Conservation (phyloP, 2,888 invertebrate species). For the Perizoma flavofasciatum region DNA sequence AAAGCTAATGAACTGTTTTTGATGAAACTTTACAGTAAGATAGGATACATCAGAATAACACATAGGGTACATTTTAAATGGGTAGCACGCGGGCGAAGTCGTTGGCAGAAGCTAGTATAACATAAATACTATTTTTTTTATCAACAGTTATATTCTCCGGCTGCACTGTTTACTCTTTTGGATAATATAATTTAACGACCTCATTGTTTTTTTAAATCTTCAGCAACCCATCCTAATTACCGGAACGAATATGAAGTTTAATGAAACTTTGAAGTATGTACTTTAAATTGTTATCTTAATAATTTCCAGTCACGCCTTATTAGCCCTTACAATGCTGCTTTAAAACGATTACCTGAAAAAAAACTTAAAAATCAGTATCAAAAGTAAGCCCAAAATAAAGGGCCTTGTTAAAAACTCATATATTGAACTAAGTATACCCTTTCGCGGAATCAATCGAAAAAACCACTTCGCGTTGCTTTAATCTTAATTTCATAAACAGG, state of each 20-base stretch:
- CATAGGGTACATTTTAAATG: too few species aligned
- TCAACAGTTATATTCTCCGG: too few species aligned
- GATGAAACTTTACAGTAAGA: too few species aligned
- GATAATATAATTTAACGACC: slow-evolving; percentile 7
- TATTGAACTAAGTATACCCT: slow-evolving; percentile 63
- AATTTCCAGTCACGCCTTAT: slow-evolving; percentile 27
- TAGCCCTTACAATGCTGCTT: slow-evolving; percentile 30
- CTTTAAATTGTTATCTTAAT: slow-evolving; percentile 22
- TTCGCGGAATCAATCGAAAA: slow-evolving; percentile 47
- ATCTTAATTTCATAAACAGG: slow-evolving; percentile 42
- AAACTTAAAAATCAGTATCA: slow-evolving; percentile 42
- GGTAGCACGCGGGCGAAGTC: too few species aligned
- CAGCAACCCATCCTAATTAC: slow-evolving; percentile 16
- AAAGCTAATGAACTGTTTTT: too few species aligned
- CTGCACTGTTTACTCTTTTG: too few species aligned
- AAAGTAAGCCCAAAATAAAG: slow-evolving; percentile 13
- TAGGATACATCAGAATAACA: too few species aligned
- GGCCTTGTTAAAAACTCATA: slow-evolving; percentile 67
- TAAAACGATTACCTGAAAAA: slow-evolving; percentile 39
- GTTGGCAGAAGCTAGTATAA: too few species aligned
- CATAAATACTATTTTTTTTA: too few species aligned
- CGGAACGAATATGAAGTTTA: slow-evolving; percentile 7
- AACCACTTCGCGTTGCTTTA: slow-evolving; percentile 42
- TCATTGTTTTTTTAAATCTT: slow-evolving; percentile 16
- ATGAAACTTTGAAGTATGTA: slow-evolving; percentile 17